A percentile compares a stretch with the other conserved stretches of the same genome.
These are phyloP conservation scores for Nymphalis io DNA, from an alignment of 1,140 invertebrate species.

Conservation along the genomic window DNA sequence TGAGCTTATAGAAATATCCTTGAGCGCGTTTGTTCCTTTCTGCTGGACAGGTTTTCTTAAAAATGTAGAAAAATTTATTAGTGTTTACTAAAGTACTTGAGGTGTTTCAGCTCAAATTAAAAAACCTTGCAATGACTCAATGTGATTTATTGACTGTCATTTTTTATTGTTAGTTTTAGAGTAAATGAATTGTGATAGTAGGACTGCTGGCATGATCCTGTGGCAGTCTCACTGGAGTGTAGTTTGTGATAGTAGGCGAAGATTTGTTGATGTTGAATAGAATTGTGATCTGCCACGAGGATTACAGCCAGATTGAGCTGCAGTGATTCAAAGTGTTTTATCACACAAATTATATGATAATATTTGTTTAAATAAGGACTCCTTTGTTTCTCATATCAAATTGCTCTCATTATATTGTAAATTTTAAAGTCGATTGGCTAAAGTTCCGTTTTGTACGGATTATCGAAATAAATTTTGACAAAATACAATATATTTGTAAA, in stretches of 20 bases:
- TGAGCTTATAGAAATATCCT: conserved; percentile 41
- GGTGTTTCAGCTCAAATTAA: conserved; percentile 46
- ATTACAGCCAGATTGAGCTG: conserved; percentile 36
- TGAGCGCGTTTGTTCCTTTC: conserved; percentile 43
- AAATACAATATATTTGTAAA: conserved; percentile 69
- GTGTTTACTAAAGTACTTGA: conserved; percentile 33
- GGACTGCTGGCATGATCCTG: conserved; percentile 58
- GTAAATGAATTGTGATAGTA: conserved; percentile 62
- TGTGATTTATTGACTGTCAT: conserved; percentile 68
- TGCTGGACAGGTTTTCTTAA: conserved; percentile 52
- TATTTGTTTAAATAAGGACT: conserved; percentile 52
- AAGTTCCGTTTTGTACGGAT: conserved; percentile 54
- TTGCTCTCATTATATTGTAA: conserved; percentile 49
- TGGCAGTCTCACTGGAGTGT: conserved; percentile 47
- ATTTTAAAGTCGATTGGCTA: conserved; percentile 45
- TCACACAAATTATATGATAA: conserved; percentile 58
- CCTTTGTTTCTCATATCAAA: conserved; percentile 52
- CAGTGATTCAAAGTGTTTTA: conserved; percentile 42
- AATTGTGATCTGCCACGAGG: conserved; percentile 38
- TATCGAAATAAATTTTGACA: conserved; percentile 60
- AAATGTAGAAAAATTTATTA: conserved; percentile 37
- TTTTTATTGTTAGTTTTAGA: conserved; percentile 59
- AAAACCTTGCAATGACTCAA: conserved; percentile 44
- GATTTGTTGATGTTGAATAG: conserved; percentile 52
- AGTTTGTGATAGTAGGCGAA: conserved; percentile 38